Evolutionary conservation across 2,113 vertebrate species (phyloP), one percentile per base, ranked within the genome.

Genomic region (Pseudorectes ferrugineus): DNA sequence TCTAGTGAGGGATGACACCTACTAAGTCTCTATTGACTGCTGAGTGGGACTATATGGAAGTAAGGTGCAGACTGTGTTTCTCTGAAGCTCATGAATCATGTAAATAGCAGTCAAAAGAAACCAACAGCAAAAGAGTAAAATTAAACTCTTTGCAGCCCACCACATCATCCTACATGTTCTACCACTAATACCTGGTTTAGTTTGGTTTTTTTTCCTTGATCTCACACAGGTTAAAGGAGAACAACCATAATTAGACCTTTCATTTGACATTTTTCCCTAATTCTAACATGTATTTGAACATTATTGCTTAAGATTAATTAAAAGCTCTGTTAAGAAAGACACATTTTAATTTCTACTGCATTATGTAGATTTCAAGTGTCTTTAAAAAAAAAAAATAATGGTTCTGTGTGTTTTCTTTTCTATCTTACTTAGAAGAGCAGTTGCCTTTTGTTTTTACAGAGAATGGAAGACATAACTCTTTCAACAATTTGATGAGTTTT

Each of bases 271-370:
- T 94, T 94, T 89, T 67, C 51, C 51, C 40, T 94, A 94, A 93
- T 96, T 94, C 49, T 62, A 85, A 75, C 42, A 36, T 52, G 11
- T 58, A 67, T 75, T 55, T 96, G 61, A 42, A 42, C 24, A 25
- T 68, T 58, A 77, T 75, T 74, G 42, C 48, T 90, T 68, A 93
- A 91, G 6, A 55, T 62, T 85, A 86, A 96, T 38, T 77, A 93
- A 96, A 96, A 94, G 43, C 25, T 94, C 29, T 92, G 93, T 85
- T 89, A 91, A 90, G 85, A 96, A 83, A 83, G 19, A 88, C 24
- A 28, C 2, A 6, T 29, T 49, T 63, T 58, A 7, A 72, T 93
- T 95, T 92, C 48, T 96, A 96, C 88, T 57, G 84, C 25, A 42
- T 92, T 85, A 94, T 89, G 49, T 79, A 90, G 52, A 74, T 84